Percentiles rank a stretch among this genome's conserved stretches.
These are phyloP conservation scores for Apamea anceps DNA, from an alignment of 2,888 invertebrate genomes.

Conservation along the genomic window DNA sequence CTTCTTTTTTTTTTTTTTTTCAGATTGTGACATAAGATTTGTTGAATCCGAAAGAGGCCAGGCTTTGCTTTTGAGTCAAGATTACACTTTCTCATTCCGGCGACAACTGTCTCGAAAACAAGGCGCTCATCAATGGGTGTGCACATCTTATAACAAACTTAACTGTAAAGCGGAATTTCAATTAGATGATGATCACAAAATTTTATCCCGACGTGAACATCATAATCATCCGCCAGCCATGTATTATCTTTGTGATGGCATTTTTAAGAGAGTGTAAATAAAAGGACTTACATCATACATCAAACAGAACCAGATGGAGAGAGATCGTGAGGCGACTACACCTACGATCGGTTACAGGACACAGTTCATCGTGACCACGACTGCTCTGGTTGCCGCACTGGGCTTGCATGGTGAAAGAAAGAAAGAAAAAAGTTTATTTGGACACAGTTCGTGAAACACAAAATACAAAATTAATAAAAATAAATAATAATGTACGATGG, in stretches of 20 bases:
- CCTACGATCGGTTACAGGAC: not conserved
- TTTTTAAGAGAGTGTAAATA: slow-evolving; percentile 32
- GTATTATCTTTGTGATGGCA: slow-evolving; percentile 27
- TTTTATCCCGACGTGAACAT: not conserved
- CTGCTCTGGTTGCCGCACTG: not conserved
- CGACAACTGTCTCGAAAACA: slow-evolving; percentile 33
- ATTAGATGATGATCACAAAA: not conserved
- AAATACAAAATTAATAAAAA: no score
- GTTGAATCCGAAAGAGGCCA: slow-evolving; percentile 42
- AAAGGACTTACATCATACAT: not conserved
- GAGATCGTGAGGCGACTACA: not conserved
- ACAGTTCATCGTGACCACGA: not conserved
- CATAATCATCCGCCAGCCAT: slow-evolving; percentile 44
- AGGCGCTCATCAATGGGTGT: slow-evolving; percentile 45
- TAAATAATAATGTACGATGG: no score
- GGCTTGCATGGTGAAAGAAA: no score
- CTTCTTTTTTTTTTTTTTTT: slow-evolving; percentile 12
- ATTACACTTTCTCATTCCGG: slow-evolving; percentile 38
- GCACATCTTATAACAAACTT: slow-evolving; percentile 26
- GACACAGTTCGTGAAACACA: no score
- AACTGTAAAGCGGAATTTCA: slow-evolving; percentile 48
- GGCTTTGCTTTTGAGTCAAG: slow-evolving; percentile 13
- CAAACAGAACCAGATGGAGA: not conserved
- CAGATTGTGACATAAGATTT: slow-evolving; percentile 14
- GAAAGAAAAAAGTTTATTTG: no score